Evolutionary conservation across 1,140 invertebrate genomes (phyloP).

Genomic region (Nasonia vitripennis): DNA sequence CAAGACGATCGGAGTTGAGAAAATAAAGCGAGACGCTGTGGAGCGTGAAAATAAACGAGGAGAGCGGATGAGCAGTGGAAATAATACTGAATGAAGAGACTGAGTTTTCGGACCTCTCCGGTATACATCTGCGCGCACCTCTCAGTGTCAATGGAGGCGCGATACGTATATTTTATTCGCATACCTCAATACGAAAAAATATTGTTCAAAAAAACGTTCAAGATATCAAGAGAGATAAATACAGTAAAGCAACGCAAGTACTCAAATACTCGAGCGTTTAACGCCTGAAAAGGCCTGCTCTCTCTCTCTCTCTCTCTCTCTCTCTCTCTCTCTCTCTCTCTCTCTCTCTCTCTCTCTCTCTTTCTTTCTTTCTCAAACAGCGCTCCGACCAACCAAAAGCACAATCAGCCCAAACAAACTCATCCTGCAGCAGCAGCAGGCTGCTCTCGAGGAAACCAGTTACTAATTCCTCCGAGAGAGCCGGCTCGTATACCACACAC

Average conservation of each 20-base stretch:
- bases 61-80: constrained; percentile 41
- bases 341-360: neutral
- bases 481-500: neutral
- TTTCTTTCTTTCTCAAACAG: neutral
- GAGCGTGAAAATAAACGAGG: constrained; percentile 35
- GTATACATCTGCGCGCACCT: neutral
- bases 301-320: neutral
- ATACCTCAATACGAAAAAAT: too few species aligned
- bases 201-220: neutral
- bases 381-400: neutral
- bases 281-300: neutral
- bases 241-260: neutral
- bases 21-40: constrained; percentile 26
- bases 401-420: constrained; percentile 20
- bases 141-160: constrained; percentile 51
- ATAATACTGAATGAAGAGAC: constrained; percentile 49
- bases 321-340: neutral
- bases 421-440: neutral
- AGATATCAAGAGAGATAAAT: neutral
- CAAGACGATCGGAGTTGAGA: neutral
- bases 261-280: neutral
- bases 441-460: constrained; percentile 18
- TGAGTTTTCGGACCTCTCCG: neutral
- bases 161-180: neutral
- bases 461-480: constrained; percentile 12